phyloP scores from a whole-genome alignment of 2,888 invertebrate species.

The Dicycla oo region DNA sequence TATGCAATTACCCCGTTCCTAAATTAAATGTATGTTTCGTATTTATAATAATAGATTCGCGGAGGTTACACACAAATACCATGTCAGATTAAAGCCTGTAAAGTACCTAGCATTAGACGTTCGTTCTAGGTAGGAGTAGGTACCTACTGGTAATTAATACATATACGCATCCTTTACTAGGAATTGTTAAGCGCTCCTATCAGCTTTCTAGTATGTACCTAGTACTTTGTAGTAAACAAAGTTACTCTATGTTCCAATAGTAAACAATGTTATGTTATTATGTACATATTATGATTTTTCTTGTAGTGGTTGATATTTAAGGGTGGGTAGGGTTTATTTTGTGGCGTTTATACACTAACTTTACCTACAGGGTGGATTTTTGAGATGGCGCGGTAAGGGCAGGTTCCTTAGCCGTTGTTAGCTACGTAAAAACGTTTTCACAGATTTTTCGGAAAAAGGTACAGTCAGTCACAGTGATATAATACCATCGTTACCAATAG shows the following conservation, averaged over 20 bases:
- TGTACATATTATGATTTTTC: neutral
- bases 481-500: neutral
- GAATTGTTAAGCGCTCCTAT: neutral
- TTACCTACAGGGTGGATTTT: neutral
- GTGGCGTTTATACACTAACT: neutral
- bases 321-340: neutral
- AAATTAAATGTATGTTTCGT: no score
- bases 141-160: no score
- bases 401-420: neutral
- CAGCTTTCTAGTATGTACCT: no score
- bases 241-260: neutral
- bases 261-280: neutral
- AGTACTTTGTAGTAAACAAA: no score
- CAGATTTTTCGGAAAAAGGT: no score
- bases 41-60: no score
- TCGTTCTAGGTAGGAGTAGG: neutral
- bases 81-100: no score
- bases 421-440: neutral
- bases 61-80: no score
- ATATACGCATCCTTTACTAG: no score
- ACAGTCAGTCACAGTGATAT: neutral
- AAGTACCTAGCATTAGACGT: neutral
- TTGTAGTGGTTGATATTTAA: neutral
- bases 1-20: no score
- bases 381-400: neutral